Base-by-base conservation (phyloP, 2,797 vertebrate species). In the Gephyroberyx darwinii region DNA sequence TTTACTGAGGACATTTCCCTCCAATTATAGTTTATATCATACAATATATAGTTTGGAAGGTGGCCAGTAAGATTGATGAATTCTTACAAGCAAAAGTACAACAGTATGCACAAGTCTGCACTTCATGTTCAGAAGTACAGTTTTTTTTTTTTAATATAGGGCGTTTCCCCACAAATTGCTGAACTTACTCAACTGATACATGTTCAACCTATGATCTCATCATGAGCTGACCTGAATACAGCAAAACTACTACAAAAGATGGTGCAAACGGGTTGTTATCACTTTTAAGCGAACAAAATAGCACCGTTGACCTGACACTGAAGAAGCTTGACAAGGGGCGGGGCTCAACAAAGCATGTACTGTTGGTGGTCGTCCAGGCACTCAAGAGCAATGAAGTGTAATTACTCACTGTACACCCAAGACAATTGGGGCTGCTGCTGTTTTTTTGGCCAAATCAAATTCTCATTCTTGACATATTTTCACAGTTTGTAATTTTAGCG, bases 261-360 rank as follows among this genome's bases (percentile, higher is more conserved):
- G 17, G 17, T 35, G 17, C 2, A 39, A 43, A 22, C 12, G 56
- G 8, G 56, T 9, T 19, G 5, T 20, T 10, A 57, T 59, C 33
- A 59, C 35, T 43, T 43, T 14, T 9, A 39, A 57, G 31, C 8
- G 2, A 58, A 58, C 56, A 37, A 37, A 37, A 39, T 8, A 20
- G 4, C 12, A 58, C 31, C 35, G 5, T n/a, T 37, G 31, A 35
- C 56, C 31, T 30, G 52, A 54, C 52, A 58, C 56, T 58, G 35
- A 58, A 37, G 35, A 35, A 37, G 56, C 16, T 58, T 58, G 56
- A 58, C 56, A 58, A 45, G 39, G 10, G 39, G 10, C n/a, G 8
- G 22, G 52, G 22, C 26, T 54, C 20, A 39, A 58, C 56, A 58
- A 58, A 37, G 35, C 56, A 58, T n/a, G 30, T 39, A 37, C 56